Percentiles rank a stretch among this genome's conserved stretches.
Conservation (phyloP, 2,113 vertebrate species). For the Psophia crepitans region DNA sequence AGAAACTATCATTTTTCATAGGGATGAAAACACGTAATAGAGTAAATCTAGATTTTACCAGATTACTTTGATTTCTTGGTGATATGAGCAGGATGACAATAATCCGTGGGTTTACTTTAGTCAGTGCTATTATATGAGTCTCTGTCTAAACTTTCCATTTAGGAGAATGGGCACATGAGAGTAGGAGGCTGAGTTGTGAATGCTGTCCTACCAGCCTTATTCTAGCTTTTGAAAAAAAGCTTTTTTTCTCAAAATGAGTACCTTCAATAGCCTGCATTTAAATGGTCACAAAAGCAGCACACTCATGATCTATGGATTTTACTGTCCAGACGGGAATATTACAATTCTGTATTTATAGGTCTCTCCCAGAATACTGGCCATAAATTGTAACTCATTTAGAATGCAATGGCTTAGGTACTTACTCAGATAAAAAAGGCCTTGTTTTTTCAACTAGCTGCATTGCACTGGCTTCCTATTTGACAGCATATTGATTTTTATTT, state of each 20-base stretch:
- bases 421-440: not conserved
- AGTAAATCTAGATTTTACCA: not conserved
- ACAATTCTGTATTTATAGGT: not conserved
- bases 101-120: not conserved
- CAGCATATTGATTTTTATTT: conserved; percentile 23
- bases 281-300: not conserved
- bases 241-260: not conserved
- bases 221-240: not conserved
- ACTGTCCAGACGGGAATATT: not conserved
- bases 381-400: conserved; percentile 26
- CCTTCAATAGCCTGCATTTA: not conserved
- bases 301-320: not conserved
- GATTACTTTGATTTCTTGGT: not conserved
- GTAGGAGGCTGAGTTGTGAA: not conserved
- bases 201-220: not conserved
- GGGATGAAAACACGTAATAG: not conserved
- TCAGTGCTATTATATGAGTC: accelerated
- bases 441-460: not conserved
- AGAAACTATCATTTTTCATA: not conserved
- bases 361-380: not conserved
- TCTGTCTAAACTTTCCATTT: not conserved
- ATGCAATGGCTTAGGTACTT: not conserved
- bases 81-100: not conserved
- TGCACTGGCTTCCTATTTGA: not conserved
- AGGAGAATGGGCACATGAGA: not conserved